phyloP scores from a whole-genome alignment of 2,797 vertebrate species.

The Enteromius treurensis region DNA sequence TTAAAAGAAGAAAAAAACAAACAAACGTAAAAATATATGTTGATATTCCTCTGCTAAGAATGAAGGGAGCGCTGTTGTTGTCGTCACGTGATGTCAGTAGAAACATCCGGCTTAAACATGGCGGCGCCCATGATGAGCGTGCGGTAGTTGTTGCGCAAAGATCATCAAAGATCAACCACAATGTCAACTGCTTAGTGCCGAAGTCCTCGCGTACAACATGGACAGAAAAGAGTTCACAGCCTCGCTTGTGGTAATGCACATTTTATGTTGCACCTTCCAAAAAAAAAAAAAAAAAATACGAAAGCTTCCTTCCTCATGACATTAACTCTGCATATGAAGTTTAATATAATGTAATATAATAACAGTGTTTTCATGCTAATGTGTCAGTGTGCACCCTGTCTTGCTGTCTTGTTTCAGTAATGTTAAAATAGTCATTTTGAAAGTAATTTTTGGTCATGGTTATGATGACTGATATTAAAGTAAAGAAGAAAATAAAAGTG shows the following conservation, averaged over 20 bases:
- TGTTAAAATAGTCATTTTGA: background rate
- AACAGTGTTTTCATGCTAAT: background rate
- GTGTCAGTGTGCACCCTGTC: background rate
- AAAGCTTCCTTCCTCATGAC: background rate
- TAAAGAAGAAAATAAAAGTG: background rate
- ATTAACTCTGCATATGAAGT: background rate
- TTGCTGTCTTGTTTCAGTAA: too few relatives aligned
- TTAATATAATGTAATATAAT: background rate
- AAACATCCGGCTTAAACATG: conserved; percentile 70
- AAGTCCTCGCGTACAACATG: conserved; percentile 62
- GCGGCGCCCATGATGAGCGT: conserved; percentile 74
- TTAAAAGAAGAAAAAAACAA: background rate
- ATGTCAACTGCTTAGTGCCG: background rate
- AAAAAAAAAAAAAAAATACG: background rate
- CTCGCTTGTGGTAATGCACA: conserved; percentile 74
- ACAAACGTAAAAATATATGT: background rate
- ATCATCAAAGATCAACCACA: conserved; percentile 35
- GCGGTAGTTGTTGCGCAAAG: conserved; percentile 46
- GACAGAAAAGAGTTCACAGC: conserved; percentile 74
- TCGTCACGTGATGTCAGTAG: conserved; percentile 58
- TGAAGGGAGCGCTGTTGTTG: background rate
- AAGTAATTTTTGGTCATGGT: background rate
- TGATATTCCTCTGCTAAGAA: background rate
- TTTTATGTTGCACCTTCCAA: background rate
- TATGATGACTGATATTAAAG: background rate